These are phyloP conservation scores for Drusus annulatus DNA, from an alignment of 1,140 invertebrate genomes.

Conservation along the genomic window DNA sequence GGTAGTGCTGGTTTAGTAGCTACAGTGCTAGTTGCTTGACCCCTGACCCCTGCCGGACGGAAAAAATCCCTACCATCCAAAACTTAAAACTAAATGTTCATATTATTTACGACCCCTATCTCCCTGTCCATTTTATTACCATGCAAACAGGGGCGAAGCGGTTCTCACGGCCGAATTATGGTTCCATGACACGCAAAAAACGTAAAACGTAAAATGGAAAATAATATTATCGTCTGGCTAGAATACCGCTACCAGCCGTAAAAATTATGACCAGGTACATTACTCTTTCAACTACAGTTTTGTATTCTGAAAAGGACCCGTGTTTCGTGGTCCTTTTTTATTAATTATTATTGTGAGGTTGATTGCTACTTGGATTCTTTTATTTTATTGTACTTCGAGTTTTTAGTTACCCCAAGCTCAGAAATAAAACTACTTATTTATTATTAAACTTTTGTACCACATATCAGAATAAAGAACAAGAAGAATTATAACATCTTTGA, in stretches of 20 bases:
- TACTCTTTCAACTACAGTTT: not conserved
- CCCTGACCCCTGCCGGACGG: not conserved
- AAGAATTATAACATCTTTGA: no score
- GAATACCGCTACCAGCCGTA: slow-evolving; percentile 28
- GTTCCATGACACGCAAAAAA: slow-evolving; percentile 41
- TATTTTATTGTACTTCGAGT: no score
- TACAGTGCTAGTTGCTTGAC: not conserved
- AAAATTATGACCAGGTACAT: not conserved
- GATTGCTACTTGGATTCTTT: no score
- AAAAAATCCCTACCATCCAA: slow-evolving; percentile 10
- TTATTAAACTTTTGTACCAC: no score
- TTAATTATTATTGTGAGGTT: no score
- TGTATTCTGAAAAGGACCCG: not conserved
- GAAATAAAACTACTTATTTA: no score
- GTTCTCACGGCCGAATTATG: slow-evolving; percentile 30
- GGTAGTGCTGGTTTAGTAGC: not conserved
- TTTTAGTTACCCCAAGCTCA: no score
- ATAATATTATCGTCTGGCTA: slow-evolving; percentile 29
- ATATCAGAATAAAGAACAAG: no score
- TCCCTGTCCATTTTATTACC: slow-evolving; percentile 38
- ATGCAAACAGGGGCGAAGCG: slow-evolving; percentile 37
- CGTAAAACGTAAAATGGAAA: slow-evolving; percentile 10
- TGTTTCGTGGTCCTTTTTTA: not conserved
- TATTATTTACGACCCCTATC: slow-evolving; percentile 36
- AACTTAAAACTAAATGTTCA: slow-evolving; percentile 22